Conservation (phyloP, 1,140 invertebrate species). For the Ridgeia piscesae region DNA sequence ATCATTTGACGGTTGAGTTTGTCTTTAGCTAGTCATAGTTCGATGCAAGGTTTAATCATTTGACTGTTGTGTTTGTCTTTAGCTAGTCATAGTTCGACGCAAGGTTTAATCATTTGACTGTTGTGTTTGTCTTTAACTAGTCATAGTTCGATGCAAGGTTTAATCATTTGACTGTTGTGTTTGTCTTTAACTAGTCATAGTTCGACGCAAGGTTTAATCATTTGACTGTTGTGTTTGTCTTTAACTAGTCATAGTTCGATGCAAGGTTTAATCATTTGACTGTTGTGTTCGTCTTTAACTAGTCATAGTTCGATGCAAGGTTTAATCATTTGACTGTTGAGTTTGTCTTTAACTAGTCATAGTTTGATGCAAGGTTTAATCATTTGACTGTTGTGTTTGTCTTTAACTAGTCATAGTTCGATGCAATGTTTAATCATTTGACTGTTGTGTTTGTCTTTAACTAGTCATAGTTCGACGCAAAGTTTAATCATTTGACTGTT, state of each 20-base stretch:
- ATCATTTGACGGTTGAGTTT: constrained; percentile 21
- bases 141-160: constrained; percentile 31
- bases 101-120: constrained; percentile 33
- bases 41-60: constrained; percentile 33
- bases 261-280: constrained; percentile 33
- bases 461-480: not conserved
- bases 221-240: constrained; percentile 18
- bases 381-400: constrained; percentile 22
- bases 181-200: not conserved
- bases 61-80: constrained; percentile 16
- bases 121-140: not conserved
- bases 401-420: too few species aligned
- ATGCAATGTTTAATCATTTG: constrained; percentile 33
- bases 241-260: not conserved
- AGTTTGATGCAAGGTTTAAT: constrained; percentile 31
- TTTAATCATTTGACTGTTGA: constrained; percentile 20
- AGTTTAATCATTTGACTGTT: constrained; percentile 33
- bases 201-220: constrained; percentile 32
- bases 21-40: too few species aligned
- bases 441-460: constrained; percentile 12
- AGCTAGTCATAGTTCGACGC: not conserved
- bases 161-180: constrained; percentile 22
- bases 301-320: constrained; percentile 30
- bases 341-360: not conserved
- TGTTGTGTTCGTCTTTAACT: not conserved